A percentile compares a stretch with the other conserved stretches of the same genome.
These are phyloP conservation scores for Zapornia atra DNA, from an alignment of 2,113 vertebrate genomes.

Conservation along the genomic window DNA sequence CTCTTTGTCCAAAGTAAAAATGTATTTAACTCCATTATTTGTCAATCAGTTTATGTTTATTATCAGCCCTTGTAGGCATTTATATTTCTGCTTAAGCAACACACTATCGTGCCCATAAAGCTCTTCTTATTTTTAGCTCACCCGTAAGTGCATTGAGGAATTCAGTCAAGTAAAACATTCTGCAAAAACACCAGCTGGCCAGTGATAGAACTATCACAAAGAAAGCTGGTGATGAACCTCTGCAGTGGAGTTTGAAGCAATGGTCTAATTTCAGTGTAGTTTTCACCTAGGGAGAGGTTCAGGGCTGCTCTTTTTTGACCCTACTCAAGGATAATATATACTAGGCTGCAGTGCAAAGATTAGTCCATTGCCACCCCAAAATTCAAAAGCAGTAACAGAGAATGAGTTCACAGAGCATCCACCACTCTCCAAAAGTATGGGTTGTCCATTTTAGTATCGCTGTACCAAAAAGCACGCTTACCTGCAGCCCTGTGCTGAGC, in stretches of 20 bases:
- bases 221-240: neutral
- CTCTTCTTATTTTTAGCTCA: conserved; percentile 13
- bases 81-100: neutral
- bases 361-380: neutral
- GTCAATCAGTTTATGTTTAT: neutral
- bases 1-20: neutral
- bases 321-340: neutral
- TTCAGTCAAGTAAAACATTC: conserved; percentile 30
- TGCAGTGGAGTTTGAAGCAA: neutral
- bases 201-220: neutral
- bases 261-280: neutral
- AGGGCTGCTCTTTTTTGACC: neutral
- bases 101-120: neutral
- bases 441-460: neutral
- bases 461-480: neutral
- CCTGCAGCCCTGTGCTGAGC: neutral
- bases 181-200: conserved; percentile 28
- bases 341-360: neutral
- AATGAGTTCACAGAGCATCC: neutral
- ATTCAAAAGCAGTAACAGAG: neutral
- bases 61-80: neutral
- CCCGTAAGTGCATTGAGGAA: neutral
- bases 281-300: neutral
- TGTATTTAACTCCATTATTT: neutral
- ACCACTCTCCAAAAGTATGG: neutral